Evolutionary conservation across 2,888 invertebrate species (phyloP), one percentile per base, ranked within the genome.

Genomic region (Pardosa pseudoannulata): DNA sequence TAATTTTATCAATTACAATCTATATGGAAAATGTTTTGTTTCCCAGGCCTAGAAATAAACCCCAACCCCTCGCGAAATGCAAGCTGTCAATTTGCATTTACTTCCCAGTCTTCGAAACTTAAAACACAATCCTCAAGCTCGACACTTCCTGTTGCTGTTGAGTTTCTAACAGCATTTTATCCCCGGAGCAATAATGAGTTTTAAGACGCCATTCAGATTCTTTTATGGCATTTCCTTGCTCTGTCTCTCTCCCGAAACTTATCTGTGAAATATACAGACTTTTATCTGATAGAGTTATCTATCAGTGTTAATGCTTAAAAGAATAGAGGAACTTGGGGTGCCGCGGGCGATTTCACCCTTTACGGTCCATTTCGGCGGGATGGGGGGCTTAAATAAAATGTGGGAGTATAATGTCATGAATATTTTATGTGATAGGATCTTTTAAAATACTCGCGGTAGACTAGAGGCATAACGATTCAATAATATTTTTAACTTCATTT

Each of bases 211-310:
- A 2, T 46, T 16, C 6, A 46, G 16, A 2, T 46, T 16, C 16
- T 46, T 46, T 46, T 2, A 5, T n/a, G 2, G 41, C 16, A 2
- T n/a, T 16, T 46, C 41, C 16, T 46, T n/a, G n/a, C n/a, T n/a
- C n/a, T n/a, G n/a, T n/a, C 9, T n/a, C n/a, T n/a, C n/a, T n/a
- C 41, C 41, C 41, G 16, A 9, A 46, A 46, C 41, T 46, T 46
- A 46, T 46, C 41, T 46, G n/a, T n/a, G 41, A 46, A 46, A 46
- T 46, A n/a, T 46, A n/a, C n/a, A n/a, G 41, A 46, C 41, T 46
- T 46, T 46, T 13, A 46, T 46, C 41, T 46, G 41, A 46, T 46
- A 46, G 41, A n/a, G 41, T 46, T 46, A 46, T 46, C 41, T n/a
- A 46, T 46, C 41, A 46, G 41, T n/a, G n/a, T 46, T 46, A 46